Evolutionary conservation across 2,888 invertebrate species (phyloP).

Genomic region (Amphipoea oculea): DNA sequence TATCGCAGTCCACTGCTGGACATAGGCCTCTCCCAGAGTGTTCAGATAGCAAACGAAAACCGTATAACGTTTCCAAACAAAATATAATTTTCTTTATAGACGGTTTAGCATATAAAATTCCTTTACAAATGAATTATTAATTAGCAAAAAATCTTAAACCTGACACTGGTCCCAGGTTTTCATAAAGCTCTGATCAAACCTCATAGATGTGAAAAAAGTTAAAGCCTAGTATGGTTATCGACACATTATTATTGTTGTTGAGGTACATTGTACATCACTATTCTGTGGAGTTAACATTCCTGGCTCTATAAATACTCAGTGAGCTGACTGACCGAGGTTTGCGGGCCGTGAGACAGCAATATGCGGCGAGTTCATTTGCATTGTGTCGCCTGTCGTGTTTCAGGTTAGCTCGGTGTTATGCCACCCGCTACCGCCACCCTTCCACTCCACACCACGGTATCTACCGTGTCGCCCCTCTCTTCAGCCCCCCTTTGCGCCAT

Average conservation of each 20-base stretch:
- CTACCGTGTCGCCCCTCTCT: neutral
- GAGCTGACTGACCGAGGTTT: conserved; percentile 74
- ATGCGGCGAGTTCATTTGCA: conserved; percentile 84
- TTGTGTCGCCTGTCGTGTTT: conserved; percentile 74
- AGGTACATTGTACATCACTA: conserved; percentile 70
- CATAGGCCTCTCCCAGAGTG: neutral
- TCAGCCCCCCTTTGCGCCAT: conserved; percentile 20
- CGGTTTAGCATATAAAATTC: too few species aligned
- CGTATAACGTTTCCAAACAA: neutral
- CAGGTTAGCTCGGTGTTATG: conserved; percentile 45
- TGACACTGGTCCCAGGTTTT: neutral
- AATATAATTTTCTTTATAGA: neutral
- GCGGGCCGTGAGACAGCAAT: conserved; percentile 71
- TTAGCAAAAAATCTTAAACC: neutral
- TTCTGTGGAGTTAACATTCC: conserved; percentile 82
- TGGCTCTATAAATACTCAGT: conserved; percentile 82
- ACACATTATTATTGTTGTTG: conserved; percentile 18
- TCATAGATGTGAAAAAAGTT: neutral
- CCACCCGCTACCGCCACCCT: conserved; percentile 19
- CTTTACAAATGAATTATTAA: neutral
- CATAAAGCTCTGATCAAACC: neutral
- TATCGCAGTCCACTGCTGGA: too few species aligned
- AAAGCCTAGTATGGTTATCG: neutral
- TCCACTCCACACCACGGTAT: conserved; percentile 35
- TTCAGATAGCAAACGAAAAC: neutral